A percentile compares a stretch with the other conserved stretches of the same genome.
Conservation (phyloP, 2,888 invertebrate genomes). For the Chouioia cunea region DNA sequence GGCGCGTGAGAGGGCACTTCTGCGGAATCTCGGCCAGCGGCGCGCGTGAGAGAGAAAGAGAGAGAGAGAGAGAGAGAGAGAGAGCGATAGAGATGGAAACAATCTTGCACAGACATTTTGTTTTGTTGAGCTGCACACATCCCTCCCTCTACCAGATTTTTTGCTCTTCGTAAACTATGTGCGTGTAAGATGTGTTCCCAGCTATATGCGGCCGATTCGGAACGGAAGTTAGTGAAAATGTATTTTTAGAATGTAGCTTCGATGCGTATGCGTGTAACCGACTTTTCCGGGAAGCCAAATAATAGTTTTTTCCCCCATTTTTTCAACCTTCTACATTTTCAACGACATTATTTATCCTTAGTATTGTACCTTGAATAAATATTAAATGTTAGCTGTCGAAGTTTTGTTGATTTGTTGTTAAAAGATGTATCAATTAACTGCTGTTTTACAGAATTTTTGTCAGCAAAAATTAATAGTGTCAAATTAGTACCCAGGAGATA, state of each 20-base stretch:
- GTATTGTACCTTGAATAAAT: background rate
- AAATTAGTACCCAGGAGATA: too few relatives aligned
- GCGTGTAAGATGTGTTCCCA: background rate
- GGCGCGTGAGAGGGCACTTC: conserved; percentile 19
- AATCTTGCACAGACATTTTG: conserved; percentile 32
- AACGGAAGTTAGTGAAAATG: conserved; percentile 40
- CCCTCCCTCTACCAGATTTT: background rate
- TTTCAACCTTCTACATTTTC: conserved; percentile 9
- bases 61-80: too few relatives aligned
- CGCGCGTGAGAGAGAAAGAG: too few relatives aligned
- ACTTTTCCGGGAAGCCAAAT: conserved; percentile 36
- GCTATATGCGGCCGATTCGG: conserved; percentile 17
- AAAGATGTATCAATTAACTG: too few relatives aligned
- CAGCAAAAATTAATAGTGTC: too few relatives aligned
- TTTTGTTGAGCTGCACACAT: background rate
- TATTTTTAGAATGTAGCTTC: conserved; percentile 39
- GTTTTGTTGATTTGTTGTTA: too few relatives aligned
- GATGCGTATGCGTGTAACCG: conserved; percentile 1
- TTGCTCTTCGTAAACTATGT: conserved; percentile 5
- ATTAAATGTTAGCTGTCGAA: too few relatives aligned
- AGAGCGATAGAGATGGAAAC: too few relatives aligned
- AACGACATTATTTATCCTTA: background rate
- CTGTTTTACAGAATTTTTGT: too few relatives aligned
- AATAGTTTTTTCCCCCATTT: conserved; percentile 8
- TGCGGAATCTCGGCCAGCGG: conserved; percentile 29